phyloP scores from a whole-genome alignment of 2,888 invertebrate species.

The Nineta flava region DNA sequence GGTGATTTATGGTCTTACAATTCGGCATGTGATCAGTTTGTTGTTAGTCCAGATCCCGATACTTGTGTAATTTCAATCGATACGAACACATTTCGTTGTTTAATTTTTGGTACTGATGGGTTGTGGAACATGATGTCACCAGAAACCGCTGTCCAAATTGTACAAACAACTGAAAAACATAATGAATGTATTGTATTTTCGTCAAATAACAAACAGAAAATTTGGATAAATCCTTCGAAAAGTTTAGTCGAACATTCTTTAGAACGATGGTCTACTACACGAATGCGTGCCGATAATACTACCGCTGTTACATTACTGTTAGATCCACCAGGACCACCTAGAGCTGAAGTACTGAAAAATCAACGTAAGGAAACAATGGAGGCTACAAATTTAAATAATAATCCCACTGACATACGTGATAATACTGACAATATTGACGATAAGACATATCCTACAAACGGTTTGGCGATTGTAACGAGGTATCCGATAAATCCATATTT shows the following conservation, averaged over 20 bases:
- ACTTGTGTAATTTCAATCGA: slow-evolving; percentile 62
- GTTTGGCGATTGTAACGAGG: slow-evolving; percentile 33
- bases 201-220: slow-evolving; percentile 17
- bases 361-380: slow-evolving; percentile 9
- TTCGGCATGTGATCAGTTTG: slow-evolving; percentile 74
- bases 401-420: slow-evolving; percentile 12
- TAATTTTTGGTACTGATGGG: slow-evolving; percentile 93
- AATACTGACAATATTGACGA: slow-evolving; percentile 15
- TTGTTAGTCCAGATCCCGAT: slow-evolving; percentile 97
- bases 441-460: slow-evolving; percentile 27
- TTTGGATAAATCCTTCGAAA: slow-evolving; percentile 85
- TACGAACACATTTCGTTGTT: slow-evolving; percentile 61
- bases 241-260: slow-evolving; percentile 69
- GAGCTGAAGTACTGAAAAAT: slow-evolving; percentile 40
- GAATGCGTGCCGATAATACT: slow-evolving; percentile 91
- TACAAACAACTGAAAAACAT: slow-evolving; percentile 64
- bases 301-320: slow-evolving; percentile 85
- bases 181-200: slow-evolving; percentile 48
- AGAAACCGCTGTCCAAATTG: slow-evolving; percentile 67
- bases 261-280: slow-evolving; percentile 66
- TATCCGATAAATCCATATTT: slow-evolving; percentile 16
- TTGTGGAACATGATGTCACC: slow-evolving; percentile 90
- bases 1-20: slow-evolving; percentile 98
- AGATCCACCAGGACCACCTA: slow-evolving; percentile 73
- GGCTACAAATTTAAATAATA: background rate